Conservation (phyloP, 2,113 vertebrate genomes). For the Ariopsis seemanni region DNA sequence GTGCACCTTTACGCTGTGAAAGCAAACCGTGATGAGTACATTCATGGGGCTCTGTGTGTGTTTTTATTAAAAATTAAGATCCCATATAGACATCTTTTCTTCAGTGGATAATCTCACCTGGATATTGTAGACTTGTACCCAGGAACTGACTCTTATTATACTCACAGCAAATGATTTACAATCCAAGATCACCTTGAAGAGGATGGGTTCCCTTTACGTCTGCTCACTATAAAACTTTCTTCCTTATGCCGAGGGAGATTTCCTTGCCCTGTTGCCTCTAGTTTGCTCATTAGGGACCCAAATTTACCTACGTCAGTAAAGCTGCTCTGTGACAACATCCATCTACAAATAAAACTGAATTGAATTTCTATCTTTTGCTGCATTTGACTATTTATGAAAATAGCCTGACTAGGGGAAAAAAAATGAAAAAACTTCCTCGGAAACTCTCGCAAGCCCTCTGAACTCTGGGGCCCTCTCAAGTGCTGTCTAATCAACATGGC, state of each 20-base stretch:
- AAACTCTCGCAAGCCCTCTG: background rate
- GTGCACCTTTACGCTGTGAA: conserved; percentile 67
- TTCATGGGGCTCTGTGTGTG: background rate
- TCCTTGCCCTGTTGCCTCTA: background rate
- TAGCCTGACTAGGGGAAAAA: too few relatives aligned
- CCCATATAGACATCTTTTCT: background rate
- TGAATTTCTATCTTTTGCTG: background rate
- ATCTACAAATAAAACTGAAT: background rate
- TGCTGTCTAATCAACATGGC: background rate
- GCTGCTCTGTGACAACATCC: background rate
- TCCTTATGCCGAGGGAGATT: background rate
- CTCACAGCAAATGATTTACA: too few relatives aligned
- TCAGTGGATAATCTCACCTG: background rate
- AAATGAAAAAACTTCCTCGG: background rate
- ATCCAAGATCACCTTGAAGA: background rate
- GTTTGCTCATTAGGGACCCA: background rate
- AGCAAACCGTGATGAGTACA: background rate
- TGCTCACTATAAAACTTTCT: background rate
- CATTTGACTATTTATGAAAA: too few relatives aligned
- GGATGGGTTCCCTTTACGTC: background rate
- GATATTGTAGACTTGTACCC: too few relatives aligned
- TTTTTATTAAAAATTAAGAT: background rate
- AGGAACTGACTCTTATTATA: too few relatives aligned
- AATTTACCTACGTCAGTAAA: background rate
- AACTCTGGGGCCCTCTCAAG: background rate